Base-by-base conservation (phyloP, 2,888 invertebrate species). In the Nomada flava region DNA sequence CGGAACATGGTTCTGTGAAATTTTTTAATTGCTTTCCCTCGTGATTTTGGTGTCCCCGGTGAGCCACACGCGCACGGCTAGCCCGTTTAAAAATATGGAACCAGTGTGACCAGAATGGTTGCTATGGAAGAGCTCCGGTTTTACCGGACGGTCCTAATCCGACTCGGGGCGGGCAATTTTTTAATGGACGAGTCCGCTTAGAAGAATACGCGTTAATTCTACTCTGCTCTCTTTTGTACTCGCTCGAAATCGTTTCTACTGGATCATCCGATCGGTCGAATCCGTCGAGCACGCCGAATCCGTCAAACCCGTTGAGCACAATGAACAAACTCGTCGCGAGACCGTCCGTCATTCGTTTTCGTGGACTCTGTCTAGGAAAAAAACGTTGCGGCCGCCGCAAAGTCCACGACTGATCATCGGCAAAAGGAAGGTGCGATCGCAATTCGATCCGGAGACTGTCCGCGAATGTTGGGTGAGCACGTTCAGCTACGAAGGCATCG, bases 41-140 rank as follows among this genome's bases (percentile, higher is more conserved):
- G 63, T 23, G 76, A 73, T 88, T 89, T 88, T 81, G 68, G 79
- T 86, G 91, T 92, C 91, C 93, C 93, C 91, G 91, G 91, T 92
- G 88, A 91, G 91, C 92, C 92, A 93, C 92, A 90, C 92, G 92
- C 89, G 89, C 92, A 91, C 92, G 90, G 91, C 80, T 69, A 90
- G 89, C 91, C 91, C 92, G 88, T 89, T 92, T 93, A 91, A 93
- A 93, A 93, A 92, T 93, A 93, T 93, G 93, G 93, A 93, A 93
- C 93, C 93, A 93, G 93, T 93, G 93, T 93, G 93, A 93, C 93
- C 93, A 93, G 93, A 93, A 93, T 93, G 93, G 93, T 93, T 93
- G 93, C 93, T 93, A 93, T 93, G 93, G 93, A 93, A 93, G 93
- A 93, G 92, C 92, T 93, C 92, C 93, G 92, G 92, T 88, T 87